These are phyloP conservation scores for Platycnemis pennipes DNA, from an alignment of 2,888 invertebrate genomes.

Conservation along the genomic window DNA sequence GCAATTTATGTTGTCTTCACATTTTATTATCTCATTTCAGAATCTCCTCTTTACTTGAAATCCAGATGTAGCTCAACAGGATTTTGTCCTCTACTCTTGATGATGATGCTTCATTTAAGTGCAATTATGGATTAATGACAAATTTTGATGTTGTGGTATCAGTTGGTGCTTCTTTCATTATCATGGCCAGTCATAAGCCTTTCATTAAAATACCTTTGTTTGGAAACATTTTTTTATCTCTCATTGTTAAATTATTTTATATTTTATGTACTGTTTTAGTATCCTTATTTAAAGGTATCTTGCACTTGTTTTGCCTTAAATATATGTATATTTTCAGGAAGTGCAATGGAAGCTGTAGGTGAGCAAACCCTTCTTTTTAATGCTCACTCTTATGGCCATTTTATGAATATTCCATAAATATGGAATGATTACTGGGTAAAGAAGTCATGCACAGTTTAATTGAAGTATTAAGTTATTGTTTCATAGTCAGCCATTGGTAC, in stretches of 20 bases:
- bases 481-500: background rate
- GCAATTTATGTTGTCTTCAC: background rate
- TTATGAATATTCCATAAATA: background rate
- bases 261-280: conserved; percentile 7
- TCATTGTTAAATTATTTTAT: conserved; percentile 24
- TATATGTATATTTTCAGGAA: background rate
- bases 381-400: background rate
- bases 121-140: background rate
- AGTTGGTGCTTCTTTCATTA: conserved; percentile 22
- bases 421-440: background rate
- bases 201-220: background rate
- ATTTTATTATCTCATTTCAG: background rate
- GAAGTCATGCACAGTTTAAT: conserved; percentile 21
- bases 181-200: background rate
- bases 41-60: background rate
- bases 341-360: background rate
- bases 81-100: background rate
- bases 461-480: background rate
- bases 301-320: background rate
- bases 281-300: background rate
- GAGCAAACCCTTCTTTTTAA: background rate
- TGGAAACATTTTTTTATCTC: background rate
- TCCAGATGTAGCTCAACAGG: background rate
- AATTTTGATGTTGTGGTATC: background rate
- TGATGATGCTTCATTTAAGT: background rate